Conservation (phyloP, 1,140 invertebrate species). For the Drosophila lacertosa region DNA sequence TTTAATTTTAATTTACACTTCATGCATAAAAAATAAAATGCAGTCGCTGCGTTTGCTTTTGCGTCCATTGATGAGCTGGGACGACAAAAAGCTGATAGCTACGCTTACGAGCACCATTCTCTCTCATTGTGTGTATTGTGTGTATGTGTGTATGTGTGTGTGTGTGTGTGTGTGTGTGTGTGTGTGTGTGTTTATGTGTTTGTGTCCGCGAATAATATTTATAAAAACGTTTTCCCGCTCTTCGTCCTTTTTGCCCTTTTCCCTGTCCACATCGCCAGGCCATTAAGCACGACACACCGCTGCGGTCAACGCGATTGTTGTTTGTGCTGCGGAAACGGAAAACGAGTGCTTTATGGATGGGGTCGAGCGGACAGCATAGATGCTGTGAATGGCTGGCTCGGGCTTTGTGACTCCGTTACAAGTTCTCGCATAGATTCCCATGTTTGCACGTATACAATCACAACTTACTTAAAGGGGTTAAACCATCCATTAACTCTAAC, state of each 20-base stretch:
- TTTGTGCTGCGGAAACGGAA: constrained; percentile 45
- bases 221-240: constrained; percentile 59
- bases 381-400: no score
- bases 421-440: no score
- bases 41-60: constrained; percentile 28
- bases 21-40: constrained; percentile 76
- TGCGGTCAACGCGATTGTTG: constrained; percentile 34
- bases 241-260: no score
- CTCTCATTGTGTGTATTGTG: no score
- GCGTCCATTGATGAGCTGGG: constrained; percentile 64
- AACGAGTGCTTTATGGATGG: constrained; percentile 25
- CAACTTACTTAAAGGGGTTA: no score
- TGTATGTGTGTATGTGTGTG: not conserved
- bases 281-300: constrained; percentile 58
- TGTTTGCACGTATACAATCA: no score
- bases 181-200: constrained; percentile 41
- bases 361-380: not conserved
- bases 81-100: constrained; percentile 33
- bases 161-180: no score
- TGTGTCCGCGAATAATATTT: constrained; percentile 60
- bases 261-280: constrained; percentile 47
- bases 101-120: constrained; percentile 22
- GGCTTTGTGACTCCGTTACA: no score
- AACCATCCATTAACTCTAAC: no score
- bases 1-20: constrained; percentile 77